A percentile compares a stretch with the other conserved stretches of the same genome.
Conservation (phyloP, 2,888 invertebrate genomes). For the Papilio gigon region DNA sequence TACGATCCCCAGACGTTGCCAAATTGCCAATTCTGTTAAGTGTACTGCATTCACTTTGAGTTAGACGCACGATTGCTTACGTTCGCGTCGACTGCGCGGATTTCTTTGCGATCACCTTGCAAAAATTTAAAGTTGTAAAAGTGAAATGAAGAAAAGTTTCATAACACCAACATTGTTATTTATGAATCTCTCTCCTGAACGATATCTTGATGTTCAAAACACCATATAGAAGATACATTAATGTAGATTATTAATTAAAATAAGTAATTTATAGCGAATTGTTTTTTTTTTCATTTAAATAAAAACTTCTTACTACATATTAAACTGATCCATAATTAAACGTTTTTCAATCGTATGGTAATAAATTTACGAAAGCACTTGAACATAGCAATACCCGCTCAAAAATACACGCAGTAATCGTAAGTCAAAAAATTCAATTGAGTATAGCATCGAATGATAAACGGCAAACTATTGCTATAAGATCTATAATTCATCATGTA, state of each 20-base stretch:
- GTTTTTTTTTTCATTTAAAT: background rate
- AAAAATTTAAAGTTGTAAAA: background rate
- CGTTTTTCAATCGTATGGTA: background rate
- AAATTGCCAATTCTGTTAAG: conserved; percentile 74
- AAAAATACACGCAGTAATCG: conserved; percentile 11
- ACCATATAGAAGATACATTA: background rate
- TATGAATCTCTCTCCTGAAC: background rate
- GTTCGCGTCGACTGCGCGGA: conserved; percentile 53
- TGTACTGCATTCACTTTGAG: conserved; percentile 59
- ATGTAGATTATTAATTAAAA: background rate
- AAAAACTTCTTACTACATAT: conserved; percentile 12
- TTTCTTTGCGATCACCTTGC: background rate
- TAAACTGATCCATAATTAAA: conserved; percentile 2
- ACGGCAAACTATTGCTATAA: background rate
- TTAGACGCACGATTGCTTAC: conserved; percentile 51
- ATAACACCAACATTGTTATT: no score
- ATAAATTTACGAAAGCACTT: conserved; percentile 25
- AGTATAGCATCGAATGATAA: background rate
- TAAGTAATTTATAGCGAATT: background rate
- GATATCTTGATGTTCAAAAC: background rate
- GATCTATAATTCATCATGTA: background rate
- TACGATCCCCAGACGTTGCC: conserved; percentile 56
- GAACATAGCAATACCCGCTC: conserved; percentile 6
- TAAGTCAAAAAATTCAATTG: background rate
- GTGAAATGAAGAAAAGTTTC: background rate